Evolutionary conservation across 1,140 invertebrate species (phyloP), one percentile per base, ranked within the genome.

Genomic region (Sitodiplosis mosellana): DNA sequence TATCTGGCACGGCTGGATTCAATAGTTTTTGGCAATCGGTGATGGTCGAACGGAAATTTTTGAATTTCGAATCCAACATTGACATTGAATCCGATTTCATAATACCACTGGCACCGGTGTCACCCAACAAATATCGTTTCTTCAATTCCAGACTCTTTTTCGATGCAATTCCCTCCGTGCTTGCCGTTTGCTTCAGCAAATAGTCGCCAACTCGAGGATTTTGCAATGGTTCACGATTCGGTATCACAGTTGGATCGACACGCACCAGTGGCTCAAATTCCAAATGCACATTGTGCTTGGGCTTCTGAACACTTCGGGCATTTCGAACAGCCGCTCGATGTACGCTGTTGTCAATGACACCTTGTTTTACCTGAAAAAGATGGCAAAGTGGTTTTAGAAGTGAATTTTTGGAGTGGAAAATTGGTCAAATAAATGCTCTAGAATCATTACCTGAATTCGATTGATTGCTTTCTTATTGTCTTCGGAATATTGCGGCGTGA

Each of bases 21-120:
- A 91, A 58, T 49, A 89, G 63, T 56, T 90, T 90, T 57, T 92
- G 87, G 54, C 86, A 82, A 58, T 90, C 86, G 1, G 85, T 87
- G 49, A 91, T 90, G 48, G 80, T 82, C 21, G 81, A 83, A 34
- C 85, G 76, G 51, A 90, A 79, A 42, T 76, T 83, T 63, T 83
- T 79, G 41, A 91, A 73, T 56, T 82, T 81, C 1, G 81, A 83
- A 56, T 89, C 86, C 8, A 90, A 69, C 46, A 84, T 81, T 1
- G 83, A 82, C 0, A 83, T 78, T 17, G 85, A 87, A n/a, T 83
- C 84, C 0, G 84, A 87, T 56, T 87, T 87, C 54, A 81, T 74
- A 5, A 86, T 78, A 1, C 73, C 69, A n/a, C 69, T 71, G 6
- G 76, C 67, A 0, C 66, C 68, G 15, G 70, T 69, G 36, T 69